These are phyloP conservation scores for Lithophane socia DNA, from an alignment of 2,888 invertebrate genomes.

Conservation along the genomic window DNA sequence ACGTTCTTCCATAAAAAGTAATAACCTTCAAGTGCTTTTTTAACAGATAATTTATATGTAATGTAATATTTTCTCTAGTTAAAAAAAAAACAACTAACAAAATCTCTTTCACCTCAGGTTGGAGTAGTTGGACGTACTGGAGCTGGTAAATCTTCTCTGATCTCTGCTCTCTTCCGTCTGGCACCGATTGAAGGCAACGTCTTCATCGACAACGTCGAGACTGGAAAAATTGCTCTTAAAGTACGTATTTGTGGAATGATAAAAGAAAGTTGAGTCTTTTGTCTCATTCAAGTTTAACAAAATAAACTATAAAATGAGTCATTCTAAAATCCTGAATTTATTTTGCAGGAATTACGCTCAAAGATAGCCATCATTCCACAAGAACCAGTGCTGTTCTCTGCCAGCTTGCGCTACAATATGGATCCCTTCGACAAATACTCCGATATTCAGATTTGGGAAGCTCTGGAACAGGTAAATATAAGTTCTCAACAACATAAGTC, in stretches of 20 bases:
- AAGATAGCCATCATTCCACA: conserved; percentile 92
- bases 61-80: not conserved
- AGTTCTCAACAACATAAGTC: not conserved
- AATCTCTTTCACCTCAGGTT: conserved; percentile 86
- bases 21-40: not conserved
- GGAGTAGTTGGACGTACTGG: conserved; percentile 97
- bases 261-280: not conserved
- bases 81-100: not conserved
- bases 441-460: conserved; percentile 90
- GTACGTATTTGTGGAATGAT: conserved; percentile 66
- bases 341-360: conserved; percentile 90
- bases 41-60: not conserved
- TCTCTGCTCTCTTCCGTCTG: conserved; percentile 95
- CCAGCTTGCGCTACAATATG: conserved; percentile 91
- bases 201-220: conserved; percentile 94
- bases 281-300: not conserved
- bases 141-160: conserved; percentile 96
- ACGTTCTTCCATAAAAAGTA: not conserved
- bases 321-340: not conserved
- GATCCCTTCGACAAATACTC: conserved; percentile 91
- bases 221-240: conserved; percentile 92
- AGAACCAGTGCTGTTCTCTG: conserved; percentile 91
- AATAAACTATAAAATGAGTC: not conserved
- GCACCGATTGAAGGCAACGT: conserved; percentile 94
- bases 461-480: conserved; percentile 89